Base-by-base conservation (phyloP, 2,113 vertebrate species). In the Actenoides lindsayi region DNA sequence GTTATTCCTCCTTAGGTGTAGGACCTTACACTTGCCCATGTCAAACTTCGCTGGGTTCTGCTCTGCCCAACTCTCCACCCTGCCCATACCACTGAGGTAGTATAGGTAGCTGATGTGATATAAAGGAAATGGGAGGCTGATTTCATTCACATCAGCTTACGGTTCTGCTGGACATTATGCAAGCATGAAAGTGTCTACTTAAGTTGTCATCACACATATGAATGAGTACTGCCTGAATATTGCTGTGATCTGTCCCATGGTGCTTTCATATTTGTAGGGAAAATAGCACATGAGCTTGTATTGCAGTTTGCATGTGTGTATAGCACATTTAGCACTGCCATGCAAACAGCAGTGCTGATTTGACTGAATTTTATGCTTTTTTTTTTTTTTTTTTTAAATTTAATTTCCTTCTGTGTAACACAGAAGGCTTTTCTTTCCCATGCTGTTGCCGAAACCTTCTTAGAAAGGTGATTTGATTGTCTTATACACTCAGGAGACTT, bases 321-420 rank as follows among this genome's bases (percentile, higher is more conserved):
- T 46, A 78, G 56, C 63, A 74, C 54, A 33, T 56, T 21, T 33
- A 31, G 57, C 31, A 77, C 69, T 94, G 76, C 83, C 57, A 67
- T 94, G 80, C 91, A 77, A 94, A 96, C 54, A 71, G 42, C n/a
- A 37, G 6, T 82, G 65, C 76, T 89, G 56, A 86, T 53, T 74
- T 87, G 60, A 88, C 51, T 87, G 94, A 62, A 88, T 87, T 86
- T 92, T 11, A 51, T 94, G n/a, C 62, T 62, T 10, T 37, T 56
- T 33, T 46, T 73, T 41, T 54, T 54, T 54, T 56, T 33, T 46
- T 73, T 41, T 54, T 54, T 54, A 14, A 48, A 4, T 67, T 73
- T 31, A 48, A 69, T 76, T 90, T 86, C 46, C 12, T 73, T 12
- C 54, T 53, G 23, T 1, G 4, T 71, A 74, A 54, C 2, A 54